phyloP scores from a whole-genome alignment of 2,888 invertebrate genomes.

The Chymomyza amoena region DNA sequence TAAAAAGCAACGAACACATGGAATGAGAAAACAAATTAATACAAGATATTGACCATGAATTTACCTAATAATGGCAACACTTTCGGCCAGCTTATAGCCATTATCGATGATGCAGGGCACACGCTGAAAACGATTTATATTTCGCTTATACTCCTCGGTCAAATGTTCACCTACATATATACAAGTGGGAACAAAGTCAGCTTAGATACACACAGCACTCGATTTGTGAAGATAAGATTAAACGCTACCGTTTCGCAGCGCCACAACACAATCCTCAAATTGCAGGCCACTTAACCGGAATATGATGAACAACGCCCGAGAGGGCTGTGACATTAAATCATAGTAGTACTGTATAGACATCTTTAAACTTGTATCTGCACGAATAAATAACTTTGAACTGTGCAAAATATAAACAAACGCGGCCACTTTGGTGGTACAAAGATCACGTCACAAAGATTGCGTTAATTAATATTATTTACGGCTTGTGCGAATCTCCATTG shows the following conservation, averaged over 20 bases:
- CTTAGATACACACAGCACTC: background rate
- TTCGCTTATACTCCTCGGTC: conserved; percentile 81
- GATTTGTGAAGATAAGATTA: background rate
- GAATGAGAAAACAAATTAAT: background rate
- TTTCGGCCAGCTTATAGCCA: conserved; percentile 84
- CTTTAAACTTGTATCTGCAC: conserved; percentile 4
- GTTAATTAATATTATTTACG: background rate
- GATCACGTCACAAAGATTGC: conserved; percentile 31
- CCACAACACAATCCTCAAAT: conserved; percentile 82
- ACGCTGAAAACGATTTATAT: conserved; percentile 82
- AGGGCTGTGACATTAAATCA: conserved; percentile 88
- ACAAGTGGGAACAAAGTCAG: conserved; percentile 3
- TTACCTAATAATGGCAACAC: conserved; percentile 85
- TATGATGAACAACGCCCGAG: conserved; percentile 85
- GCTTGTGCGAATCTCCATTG: background rate
- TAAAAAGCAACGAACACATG: conserved; percentile 11
- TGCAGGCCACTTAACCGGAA: conserved; percentile 83
- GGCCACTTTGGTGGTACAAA: conserved; percentile 29
- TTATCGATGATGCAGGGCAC: conserved; percentile 86
- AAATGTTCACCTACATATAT: conserved; percentile 81
- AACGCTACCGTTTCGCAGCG: conserved; percentile 82
- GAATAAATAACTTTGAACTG: background rate
- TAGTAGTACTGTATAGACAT: conserved; percentile 82
- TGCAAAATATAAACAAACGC: conserved; percentile 16
- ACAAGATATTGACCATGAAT: background rate